These are phyloP conservation scores for Drosophila azteca DNA, from an alignment of 1,140 invertebrate species.

Conservation along the genomic window DNA sequence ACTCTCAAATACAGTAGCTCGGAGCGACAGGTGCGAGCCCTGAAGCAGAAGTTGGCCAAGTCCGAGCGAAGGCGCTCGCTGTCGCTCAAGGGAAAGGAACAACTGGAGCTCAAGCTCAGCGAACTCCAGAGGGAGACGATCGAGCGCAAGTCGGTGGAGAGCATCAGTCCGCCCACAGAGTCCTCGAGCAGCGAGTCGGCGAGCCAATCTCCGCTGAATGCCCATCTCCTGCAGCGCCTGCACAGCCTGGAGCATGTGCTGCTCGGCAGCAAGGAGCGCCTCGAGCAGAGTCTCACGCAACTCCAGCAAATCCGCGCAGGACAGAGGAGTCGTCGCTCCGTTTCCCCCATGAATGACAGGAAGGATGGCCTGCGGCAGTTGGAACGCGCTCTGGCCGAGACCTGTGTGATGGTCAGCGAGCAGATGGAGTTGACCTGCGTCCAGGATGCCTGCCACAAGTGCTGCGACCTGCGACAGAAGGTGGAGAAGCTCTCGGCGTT, in stretches of 20 bases:
- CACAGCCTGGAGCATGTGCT: slow-evolving; percentile 86
- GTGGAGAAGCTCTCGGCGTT: slow-evolving; percentile 64
- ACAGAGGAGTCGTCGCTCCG: slow-evolving; percentile 85
- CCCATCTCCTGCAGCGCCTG: slow-evolving; percentile 85
- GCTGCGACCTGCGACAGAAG: slow-evolving; percentile 78
- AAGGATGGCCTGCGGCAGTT: slow-evolving; percentile 86
- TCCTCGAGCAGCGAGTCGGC: slow-evolving; percentile 54
- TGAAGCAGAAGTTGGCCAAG: slow-evolving; percentile 92
- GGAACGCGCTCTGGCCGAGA: slow-evolving; percentile 86
- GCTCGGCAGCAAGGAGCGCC: slow-evolving; percentile 84
- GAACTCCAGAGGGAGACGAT: slow-evolving; percentile 92
- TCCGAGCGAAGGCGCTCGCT: slow-evolving; percentile 91
- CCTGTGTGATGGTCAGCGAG: slow-evolving; percentile 83
- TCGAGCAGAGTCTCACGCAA: slow-evolving; percentile 83
- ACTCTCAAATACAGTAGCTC: slow-evolving; percentile 91
- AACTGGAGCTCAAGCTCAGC: slow-evolving; percentile 91
- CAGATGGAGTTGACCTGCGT: slow-evolving; percentile 78
- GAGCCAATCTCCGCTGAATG: slow-evolving; percentile 50
- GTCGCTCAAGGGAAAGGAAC: slow-evolving; percentile 92
- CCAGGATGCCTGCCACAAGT: slow-evolving; percentile 84
- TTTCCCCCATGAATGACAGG: slow-evolving; percentile 86
- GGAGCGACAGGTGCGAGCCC: slow-evolving; percentile 91
- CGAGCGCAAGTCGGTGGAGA: slow-evolving; percentile 84
- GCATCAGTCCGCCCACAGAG: slow-evolving; percentile 31
- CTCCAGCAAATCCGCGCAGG: slow-evolving; percentile 85